Percentiles rank a stretch among this genome's conserved stretches.
Evolutionary conservation across 35 echinoderm and acorn worm genomes (phyloP).

Genomic region (Heliocidaris erythrogramma): DNA sequence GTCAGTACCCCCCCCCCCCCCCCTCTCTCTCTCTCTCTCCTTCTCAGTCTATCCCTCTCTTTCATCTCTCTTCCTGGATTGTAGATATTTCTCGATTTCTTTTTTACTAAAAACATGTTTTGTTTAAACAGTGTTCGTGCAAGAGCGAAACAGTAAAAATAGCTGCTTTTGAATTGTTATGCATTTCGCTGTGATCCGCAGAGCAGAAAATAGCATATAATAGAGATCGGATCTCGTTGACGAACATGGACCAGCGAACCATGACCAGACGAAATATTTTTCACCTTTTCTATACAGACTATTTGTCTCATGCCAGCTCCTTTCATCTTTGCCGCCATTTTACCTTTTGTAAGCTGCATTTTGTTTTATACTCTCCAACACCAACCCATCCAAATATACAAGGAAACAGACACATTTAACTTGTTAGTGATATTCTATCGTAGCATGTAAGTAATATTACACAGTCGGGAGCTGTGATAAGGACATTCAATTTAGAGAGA

Average conservation of each 20-base stretch:
- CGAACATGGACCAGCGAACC: not conserved
- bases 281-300: not conserved
- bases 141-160: not conserved
- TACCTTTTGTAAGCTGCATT: not conserved
- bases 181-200: not conserved
- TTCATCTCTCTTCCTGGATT: no score
- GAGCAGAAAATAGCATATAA: not conserved
- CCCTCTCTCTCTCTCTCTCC: no score
- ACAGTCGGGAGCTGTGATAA: no score
- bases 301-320: not conserved
- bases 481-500: no score
- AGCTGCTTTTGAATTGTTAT: not conserved
- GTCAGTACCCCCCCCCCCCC: not conserved
- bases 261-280: not conserved
- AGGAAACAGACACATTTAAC: not conserved
- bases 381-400: not conserved
- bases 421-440: no score
- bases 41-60: not conserved
- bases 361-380: not conserved
- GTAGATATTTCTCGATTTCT: not conserved
- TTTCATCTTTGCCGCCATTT: not conserved
- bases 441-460: no score
- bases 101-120: not conserved
- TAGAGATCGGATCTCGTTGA: not conserved
- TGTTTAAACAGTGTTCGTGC: not conserved